A percentile compares a stretch with the other conserved stretches of the same genome.
These are phyloP conservation scores for Heliconius hermathena DNA, from an alignment of 1,140 invertebrate species.

Conservation along the genomic window DNA sequence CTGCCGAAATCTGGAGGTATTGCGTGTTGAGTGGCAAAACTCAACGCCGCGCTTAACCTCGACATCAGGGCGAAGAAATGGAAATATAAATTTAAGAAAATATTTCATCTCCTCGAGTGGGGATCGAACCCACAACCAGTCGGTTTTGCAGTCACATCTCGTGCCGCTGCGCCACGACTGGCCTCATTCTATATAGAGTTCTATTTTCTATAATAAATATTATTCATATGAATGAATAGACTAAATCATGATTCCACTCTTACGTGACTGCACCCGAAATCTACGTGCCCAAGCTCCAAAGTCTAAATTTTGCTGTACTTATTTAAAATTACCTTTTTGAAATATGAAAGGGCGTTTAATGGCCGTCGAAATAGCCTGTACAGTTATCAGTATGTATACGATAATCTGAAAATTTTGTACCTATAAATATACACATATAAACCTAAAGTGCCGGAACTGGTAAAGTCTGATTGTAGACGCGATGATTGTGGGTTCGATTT, in stretches of 20 bases:
- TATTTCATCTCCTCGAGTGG: too few species aligned
- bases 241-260: neutral
- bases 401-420: neutral
- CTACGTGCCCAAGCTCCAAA: neutral
- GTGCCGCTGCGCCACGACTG: too few species aligned
- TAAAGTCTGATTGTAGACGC: neutral
- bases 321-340: slow-evolving; percentile 10
- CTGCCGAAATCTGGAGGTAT: too few species aligned
- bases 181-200: too few species aligned
- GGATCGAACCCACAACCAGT: too few species aligned
- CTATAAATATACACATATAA: neutral
- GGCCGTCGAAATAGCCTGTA: neutral
- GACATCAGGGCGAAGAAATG: too few species aligned
- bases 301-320: neutral
- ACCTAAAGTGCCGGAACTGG: neutral
- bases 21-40: too few species aligned
- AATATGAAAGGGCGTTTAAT: slow-evolving; percentile 1
- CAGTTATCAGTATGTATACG: neutral
- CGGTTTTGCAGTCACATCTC: too few species aligned
- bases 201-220: neutral
- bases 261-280: neutral
- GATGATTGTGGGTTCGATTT: neutral
- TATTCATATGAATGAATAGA: neutral
- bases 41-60: too few species aligned
- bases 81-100: too few species aligned